A percentile compares a stretch with the other conserved stretches of the same genome.
phyloP scores from a whole-genome alignment of 2,888 invertebrate genomes.

The Folsomia candida region DNA sequence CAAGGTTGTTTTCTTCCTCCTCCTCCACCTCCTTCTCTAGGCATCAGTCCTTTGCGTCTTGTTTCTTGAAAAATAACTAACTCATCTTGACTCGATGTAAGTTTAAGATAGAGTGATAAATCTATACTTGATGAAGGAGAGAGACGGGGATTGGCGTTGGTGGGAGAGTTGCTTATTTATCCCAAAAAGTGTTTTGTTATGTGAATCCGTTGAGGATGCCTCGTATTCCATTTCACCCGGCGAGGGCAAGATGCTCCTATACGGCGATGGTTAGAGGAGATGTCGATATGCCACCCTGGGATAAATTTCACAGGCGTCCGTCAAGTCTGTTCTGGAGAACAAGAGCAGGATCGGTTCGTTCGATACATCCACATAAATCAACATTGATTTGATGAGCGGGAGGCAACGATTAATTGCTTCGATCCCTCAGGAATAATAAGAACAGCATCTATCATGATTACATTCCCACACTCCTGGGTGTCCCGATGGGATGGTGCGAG shows the following conservation, averaged over 20 bases:
- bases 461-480: conserved; percentile 21
- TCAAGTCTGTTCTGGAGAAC: neutral
- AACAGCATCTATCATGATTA: conserved; percentile 51
- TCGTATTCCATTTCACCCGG: no score
- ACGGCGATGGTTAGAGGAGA: no score
- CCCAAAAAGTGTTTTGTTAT: no score
- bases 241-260: no score
- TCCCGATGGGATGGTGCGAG: neutral
- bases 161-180: no score
- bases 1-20: neutral
- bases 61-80: neutral
- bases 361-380: conserved; percentile 48
- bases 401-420: conserved; percentile 50
- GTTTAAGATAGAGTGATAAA: neutral
- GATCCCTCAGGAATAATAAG: conserved; percentile 49
- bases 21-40: no score
- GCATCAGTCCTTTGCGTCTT: neutral
- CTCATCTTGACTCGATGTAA: neutral
- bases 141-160: no score
- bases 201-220: no score
- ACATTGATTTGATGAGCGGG: conserved; percentile 51
- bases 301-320: no score
- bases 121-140: no score
- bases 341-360: neutral
- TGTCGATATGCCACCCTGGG: no score